phyloP scores from a whole-genome alignment of 2,888 invertebrate species.

The Terebella lapidaria region DNA sequence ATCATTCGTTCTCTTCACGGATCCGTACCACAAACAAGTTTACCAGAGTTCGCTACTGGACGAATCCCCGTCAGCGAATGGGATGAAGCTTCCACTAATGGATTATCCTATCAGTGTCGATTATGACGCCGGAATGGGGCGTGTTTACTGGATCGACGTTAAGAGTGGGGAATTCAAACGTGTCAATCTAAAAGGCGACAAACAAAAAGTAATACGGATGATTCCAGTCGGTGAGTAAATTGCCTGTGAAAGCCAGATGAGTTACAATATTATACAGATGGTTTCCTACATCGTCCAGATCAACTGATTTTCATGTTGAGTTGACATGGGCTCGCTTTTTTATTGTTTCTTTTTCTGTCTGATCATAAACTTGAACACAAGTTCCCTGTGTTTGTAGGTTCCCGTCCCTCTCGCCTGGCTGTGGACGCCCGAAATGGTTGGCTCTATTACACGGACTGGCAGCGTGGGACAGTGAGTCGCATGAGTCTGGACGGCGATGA shows the following conservation, averaged over 20 bases:
- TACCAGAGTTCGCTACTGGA: constrained; percentile 5
- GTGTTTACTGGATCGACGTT: constrained; percentile 5
- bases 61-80: neutral
- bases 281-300: no score
- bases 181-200: no score
- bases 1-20: constrained; percentile 10
- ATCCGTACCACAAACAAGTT: constrained; percentile 19
- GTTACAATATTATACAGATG: no score
- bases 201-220: no score
- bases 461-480: neutral
- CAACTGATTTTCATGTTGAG: no score
- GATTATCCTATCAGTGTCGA: constrained; percentile 12
- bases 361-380: no score
- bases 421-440: neutral
- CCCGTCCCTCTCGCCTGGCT: constrained; percentile 4
- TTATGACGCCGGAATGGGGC: neutral
- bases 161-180: no score
- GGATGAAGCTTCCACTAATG: constrained; percentile 6
- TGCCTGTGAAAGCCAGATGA: no score
- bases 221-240: no score
- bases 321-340: no score
- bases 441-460: constrained; percentile 7
- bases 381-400: constrained; percentile 1
- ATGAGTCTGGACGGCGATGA: neutral
- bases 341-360: no score